Evolutionary conservation across 2,888 invertebrate species (phyloP), one percentile per base, ranked within the genome.

Genomic region (Torymus texanus): DNA sequence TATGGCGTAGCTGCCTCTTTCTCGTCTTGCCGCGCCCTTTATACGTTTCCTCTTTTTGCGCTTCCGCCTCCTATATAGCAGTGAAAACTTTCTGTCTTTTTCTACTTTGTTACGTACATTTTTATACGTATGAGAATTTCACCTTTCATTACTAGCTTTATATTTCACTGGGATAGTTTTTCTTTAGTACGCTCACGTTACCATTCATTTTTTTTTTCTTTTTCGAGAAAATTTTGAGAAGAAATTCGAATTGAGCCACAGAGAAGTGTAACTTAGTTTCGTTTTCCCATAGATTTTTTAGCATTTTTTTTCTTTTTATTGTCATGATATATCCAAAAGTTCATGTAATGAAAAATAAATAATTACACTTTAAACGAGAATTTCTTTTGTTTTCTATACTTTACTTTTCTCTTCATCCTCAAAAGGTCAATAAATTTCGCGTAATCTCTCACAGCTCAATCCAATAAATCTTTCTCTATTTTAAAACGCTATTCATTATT

Each of bases 51-150:
- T 59, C 61, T 61, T 61, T 82, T 68, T 80, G 78, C 73, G 68
- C 78, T 71, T 78, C 78, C 73, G 75, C 78, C 70, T 62, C 74
- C 73, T 78, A 66, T 41, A 41, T 56, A 76, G 78, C 78, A 75
- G 70, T 72, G 70, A 78, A 80, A 72, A 80, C 65, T 79, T 80
- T 77, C 66, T 76, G 75, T 75, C 51, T 67, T 67, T 67, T 76
- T 74, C 66, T 71, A 66, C 76, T 80, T 74, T 76, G 78, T 79
- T 81, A 81, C 81, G 81, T 81, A 81, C 79, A 81, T 77, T 76
- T 76, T 75, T 76, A 81, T 78, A 81, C 80, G 75, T 78, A 82
- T 77, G 77, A 80, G 78, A 77, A 81, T 78, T 82, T 79, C 71
- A 50, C 79, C 80, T 80, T 79, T 77, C 74, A 71, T 72, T 74